Conservation (phyloP, 2,797 vertebrate species). For the Lepus townsendii region DNA sequence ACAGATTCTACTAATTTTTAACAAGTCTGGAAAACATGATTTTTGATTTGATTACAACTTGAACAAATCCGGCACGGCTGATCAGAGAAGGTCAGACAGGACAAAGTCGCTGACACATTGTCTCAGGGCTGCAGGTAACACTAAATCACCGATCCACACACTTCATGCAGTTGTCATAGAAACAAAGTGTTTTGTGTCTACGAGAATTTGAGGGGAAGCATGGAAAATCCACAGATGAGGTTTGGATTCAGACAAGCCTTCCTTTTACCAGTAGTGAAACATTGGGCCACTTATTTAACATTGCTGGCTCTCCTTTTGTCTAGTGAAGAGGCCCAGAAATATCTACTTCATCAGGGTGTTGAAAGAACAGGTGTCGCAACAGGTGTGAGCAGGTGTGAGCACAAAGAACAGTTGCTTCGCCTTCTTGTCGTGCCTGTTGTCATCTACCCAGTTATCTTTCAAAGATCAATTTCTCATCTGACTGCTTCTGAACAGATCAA, state of each 20-base stretch:
- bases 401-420: neutral
- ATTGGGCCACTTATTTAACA: neutral
- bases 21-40: neutral
- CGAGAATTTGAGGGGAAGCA: neutral
- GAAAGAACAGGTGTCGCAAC: neutral
- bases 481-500: neutral
- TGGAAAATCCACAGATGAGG: neutral
- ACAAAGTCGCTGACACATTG: neutral
- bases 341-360: neutral
- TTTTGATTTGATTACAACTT: conserved; percentile 32
- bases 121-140: neutral
- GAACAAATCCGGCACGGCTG: neutral
- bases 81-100: neutral
- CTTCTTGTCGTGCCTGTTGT: neutral
- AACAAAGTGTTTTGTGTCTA: neutral
- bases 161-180: neutral
- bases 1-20: neutral
- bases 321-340: neutral
- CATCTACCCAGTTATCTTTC: neutral
- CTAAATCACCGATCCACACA: neutral
- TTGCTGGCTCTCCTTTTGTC: neutral
- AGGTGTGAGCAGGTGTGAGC: neutral
- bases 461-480: neutral
- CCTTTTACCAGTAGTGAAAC: neutral
- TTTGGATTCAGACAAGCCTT: neutral